Percentiles rank a stretch among this genome's conserved stretches.
phyloP scores from a whole-genome alignment of 2,888 invertebrate species.

The Hypercompe scribonia region DNA sequence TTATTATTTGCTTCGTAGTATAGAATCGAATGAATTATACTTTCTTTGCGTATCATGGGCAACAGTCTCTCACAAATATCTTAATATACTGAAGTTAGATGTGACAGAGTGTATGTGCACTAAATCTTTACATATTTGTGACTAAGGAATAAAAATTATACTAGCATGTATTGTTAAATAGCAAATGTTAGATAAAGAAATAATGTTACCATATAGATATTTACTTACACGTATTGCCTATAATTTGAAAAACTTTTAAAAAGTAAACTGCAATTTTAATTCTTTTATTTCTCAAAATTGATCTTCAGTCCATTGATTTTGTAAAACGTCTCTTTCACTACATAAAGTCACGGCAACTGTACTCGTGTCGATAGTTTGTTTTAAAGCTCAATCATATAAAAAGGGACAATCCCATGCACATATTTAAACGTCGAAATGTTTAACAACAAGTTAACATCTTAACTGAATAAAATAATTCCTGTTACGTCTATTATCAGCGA shows the following conservation, averaged over 20 bases:
- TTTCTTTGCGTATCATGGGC: not conserved
- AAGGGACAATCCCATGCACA: no score
- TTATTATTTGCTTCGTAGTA: not conserved
- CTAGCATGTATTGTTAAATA: no score
- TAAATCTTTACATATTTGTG: no score
- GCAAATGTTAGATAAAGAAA: no score
- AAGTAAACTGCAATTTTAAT: no score
- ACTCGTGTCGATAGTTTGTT: not conserved
- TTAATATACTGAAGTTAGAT: not conserved
- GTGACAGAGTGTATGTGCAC: not conserved
- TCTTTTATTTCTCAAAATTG: no score
- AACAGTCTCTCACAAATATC: not conserved
- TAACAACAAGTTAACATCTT: not conserved
- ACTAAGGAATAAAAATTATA: no score
- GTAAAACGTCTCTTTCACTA: not conserved
- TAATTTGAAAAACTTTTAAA: no score
- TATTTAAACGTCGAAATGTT: not conserved
- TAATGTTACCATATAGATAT: no score
- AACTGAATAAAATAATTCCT: slow-evolving; percentile 35
- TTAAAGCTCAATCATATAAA: not conserved
- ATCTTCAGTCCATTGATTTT: no score
- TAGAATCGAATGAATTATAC: not conserved
- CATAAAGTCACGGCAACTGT: not conserved
- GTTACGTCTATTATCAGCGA: slow-evolving; percentile 58
- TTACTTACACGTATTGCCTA: no score